Base-by-base conservation (phyloP, 2,888 invertebrate species). In the Cephus spinipes region DNA sequence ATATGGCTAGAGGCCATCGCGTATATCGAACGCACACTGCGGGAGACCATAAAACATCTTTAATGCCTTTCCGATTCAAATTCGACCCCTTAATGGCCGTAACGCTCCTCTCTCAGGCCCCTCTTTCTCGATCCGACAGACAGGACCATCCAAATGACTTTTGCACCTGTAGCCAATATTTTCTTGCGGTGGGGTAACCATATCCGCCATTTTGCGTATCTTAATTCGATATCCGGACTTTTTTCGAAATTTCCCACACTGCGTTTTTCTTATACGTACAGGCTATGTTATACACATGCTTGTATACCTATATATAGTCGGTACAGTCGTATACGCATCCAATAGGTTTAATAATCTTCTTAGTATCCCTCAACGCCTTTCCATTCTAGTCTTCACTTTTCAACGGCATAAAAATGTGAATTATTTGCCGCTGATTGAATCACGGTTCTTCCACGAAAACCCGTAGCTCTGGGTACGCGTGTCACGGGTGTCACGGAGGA, bases 21-120 rank as follows among this genome's bases (percentile, higher is more conserved):
- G 83, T 81, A 83, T 81, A 73, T 81, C 79, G 79, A 40, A 74
- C 75, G 75, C 74, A 76, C 77, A 69, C 89, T 84, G 80, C 87
- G 84, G 87, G 87, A 84, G 80, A 82, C 85, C 86, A 88, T 88
- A 87, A 89, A 88, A 89, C 85, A 87, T 86, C 84, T 87, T 88
- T 85, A 87, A 87, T 87, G 87, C 82, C 86, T 87, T 87, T 87
- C 83, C 86, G 85, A 88, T 88, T 88, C 88, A 88, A 86, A 87
- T 89, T 89, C 84, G 82, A 80, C 75, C 32, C 80, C 82, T 83
- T 85, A 84, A 85, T 85, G 83, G 78, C 76, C 74, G 35, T 34
- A 34, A 71, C 30, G 23, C 15, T 32, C 71, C 74, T 35, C 75
- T 69, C 75, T 71, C 71, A 71, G 68, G 73, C 68, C 68, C 76